phyloP scores from a whole-genome alignment of 1,140 invertebrate genomes.

The Diuraphis noxia region DNA sequence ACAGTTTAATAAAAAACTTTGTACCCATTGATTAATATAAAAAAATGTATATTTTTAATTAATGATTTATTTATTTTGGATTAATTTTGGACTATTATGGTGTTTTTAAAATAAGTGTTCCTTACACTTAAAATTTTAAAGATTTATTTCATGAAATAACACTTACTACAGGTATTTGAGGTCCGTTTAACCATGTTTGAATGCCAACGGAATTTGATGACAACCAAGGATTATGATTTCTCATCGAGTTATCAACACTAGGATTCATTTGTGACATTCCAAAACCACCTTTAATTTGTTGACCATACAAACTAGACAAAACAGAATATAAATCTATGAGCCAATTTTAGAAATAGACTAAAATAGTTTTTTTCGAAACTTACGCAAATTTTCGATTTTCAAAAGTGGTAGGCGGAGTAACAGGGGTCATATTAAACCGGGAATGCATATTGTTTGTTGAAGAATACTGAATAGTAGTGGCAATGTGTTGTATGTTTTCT shows the following conservation, averaged over 20 bases:
- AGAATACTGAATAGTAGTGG: conserved; percentile 48
- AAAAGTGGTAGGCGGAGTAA: conserved; percentile 37
- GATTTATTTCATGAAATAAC: not conserved
- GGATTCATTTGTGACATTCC: conserved; percentile 51
- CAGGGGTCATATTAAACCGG: conserved; percentile 36
- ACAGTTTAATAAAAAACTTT: no score
- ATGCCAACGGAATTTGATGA: conserved; percentile 43
- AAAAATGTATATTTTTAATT: not conserved
- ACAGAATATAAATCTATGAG: not conserved
- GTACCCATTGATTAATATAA: not conserved
- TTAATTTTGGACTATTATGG: not conserved
- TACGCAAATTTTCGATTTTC: conserved; percentile 44
- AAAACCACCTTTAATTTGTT: conserved; percentile 50
- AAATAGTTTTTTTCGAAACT: not conserved
- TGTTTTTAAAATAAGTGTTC: not conserved
- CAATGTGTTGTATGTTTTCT: conserved; percentile 49
- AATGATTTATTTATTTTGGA: no score
- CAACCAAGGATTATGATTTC: conserved; percentile 44
- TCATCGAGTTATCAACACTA: conserved; percentile 39
- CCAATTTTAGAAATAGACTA: not conserved
- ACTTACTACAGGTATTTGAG: conserved; percentile 35
- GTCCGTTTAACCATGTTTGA: conserved; percentile 52
- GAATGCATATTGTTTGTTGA: conserved; percentile 50
- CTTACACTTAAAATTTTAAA: not conserved
- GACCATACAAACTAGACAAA: conserved; percentile 40